Evolutionary conservation across 1,140 invertebrate species (phyloP), one percentile per base, ranked within the genome.

Genomic region (Dendroctonus valens): DNA sequence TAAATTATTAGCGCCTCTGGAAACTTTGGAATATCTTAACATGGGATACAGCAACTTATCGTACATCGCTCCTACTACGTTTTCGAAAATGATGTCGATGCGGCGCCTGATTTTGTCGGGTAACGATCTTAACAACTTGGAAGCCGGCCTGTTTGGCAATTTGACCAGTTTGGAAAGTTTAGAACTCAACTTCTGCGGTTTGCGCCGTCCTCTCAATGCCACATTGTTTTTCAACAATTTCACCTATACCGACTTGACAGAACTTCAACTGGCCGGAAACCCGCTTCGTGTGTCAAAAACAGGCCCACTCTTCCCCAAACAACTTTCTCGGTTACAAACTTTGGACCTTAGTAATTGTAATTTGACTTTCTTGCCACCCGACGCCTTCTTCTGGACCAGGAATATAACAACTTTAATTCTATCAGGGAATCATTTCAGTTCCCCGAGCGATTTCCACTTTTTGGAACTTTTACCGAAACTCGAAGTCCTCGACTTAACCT

Each of bases 21-120:
- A 84, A 44, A 85, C 85, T 15, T 76, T 90, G 8, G 84, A 88
- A 77, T 87, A 86, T 73, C 77, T 90, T 7, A 87, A 90, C 72
- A 90, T 90, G 87, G 87, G 87, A 6, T 88, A 88, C 70, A 88
- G 87, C 76, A 85, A 86, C 73, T 77, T 90, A 7, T 86, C 85
- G 2, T 81, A 86, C 65, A 83, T 89, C 40, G 84, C 84, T 7
- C 86, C 84, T 26, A 81, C 85, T 5, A 87, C 86, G 3, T 90
- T 90, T 74, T 83, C 85, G 0, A 84, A 87, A 73, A 89, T 89
- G 87, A 87, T 85, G 0, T 84, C 84, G 0, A 81, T 89, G 72
- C 87, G 84, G 70, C 82, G 81, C 44, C 77, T 90, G 15, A 82
- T 89, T 48, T 77, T 90, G 6, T 89, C 88, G 3, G 87, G 87